Percentiles rank a stretch among this genome's conserved stretches.
Evolutionary conservation across 2,888 invertebrate species (phyloP).

Genomic region (Linyphia triangularis): DNA sequence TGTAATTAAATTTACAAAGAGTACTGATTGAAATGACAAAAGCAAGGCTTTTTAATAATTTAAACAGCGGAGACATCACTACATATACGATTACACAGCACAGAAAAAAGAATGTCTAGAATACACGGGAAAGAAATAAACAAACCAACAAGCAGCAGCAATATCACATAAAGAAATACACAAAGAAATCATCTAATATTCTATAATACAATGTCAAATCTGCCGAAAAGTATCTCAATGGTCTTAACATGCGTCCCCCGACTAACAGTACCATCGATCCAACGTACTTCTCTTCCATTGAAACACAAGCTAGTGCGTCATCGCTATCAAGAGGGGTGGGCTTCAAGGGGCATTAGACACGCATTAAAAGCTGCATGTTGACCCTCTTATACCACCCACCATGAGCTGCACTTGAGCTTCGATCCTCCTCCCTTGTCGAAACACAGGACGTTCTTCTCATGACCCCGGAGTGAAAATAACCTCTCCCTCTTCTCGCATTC

Average conservation of each 20-base stretch:
- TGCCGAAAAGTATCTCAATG: no score
- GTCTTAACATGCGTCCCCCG: background rate
- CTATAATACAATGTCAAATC: no score
- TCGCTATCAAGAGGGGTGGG: slow-evolving; percentile 35
- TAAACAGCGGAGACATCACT: no score
- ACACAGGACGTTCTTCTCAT: background rate
- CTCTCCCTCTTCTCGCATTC: slow-evolving; percentile 6
- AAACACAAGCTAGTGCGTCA: slow-evolving; percentile 47
- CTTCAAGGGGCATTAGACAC: slow-evolving; percentile 66
- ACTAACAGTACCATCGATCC: slow-evolving; percentile 22
- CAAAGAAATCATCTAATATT: no score
- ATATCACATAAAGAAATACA: no score
- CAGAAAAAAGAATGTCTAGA: no score
- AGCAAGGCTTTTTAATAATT: no score
- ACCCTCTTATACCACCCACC: slow-evolving; percentile 71
- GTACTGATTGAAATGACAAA: no score
- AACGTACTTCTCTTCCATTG: background rate
- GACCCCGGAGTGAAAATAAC: slow-evolving; percentile 28
- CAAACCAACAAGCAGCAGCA: no score
- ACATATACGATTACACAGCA: no score
- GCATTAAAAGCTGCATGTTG: slow-evolving; percentile 66
- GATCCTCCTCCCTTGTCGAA: slow-evolving; percentile 27
- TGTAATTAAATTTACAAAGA: no score
- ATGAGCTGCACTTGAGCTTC: slow-evolving; percentile 58
- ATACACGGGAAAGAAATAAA: no score